These are phyloP conservation scores for Thymelicus acteon DNA, from an alignment of 2,888 invertebrate genomes.

Conservation along the genomic window DNA sequence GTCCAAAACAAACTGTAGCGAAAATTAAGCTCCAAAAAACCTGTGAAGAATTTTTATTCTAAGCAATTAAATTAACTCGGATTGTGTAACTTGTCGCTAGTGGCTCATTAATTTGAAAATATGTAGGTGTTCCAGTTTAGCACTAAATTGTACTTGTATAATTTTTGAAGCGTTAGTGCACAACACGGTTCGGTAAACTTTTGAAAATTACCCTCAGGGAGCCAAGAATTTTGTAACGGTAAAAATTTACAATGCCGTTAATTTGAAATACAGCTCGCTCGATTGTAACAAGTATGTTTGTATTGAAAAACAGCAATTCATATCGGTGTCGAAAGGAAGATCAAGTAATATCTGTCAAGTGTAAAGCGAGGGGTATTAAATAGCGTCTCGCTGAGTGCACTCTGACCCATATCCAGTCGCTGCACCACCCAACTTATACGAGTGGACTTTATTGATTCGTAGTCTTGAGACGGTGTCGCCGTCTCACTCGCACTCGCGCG, in stretches of 20 bases:
- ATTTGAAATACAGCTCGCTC: background rate
- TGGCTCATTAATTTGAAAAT: constrained; percentile 11
- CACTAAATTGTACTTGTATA: background rate
- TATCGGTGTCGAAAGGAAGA: constrained; percentile 49
- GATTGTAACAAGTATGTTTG: background rate
- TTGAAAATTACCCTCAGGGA: too few species aligned
- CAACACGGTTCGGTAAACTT: background rate
- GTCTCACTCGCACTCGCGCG: constrained; percentile 63
- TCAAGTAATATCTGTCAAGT: constrained; percentile 73
- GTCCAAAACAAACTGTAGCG: too few species aligned
- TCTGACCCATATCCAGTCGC: constrained; percentile 78
- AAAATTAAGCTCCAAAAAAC: too few species aligned
- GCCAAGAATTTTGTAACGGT: too few species aligned
- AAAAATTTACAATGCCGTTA: constrained; percentile 11
- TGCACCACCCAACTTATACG: constrained; percentile 80
- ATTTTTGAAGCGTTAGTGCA: background rate
- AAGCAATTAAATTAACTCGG: background rate
- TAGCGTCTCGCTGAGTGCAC: constrained; percentile 77
- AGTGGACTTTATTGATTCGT: constrained; percentile 85
- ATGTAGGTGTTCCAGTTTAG: constrained; percentile 3
- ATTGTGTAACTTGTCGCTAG: background rate
- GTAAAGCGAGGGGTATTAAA: constrained; percentile 69
- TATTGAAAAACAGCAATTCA: constrained; percentile 52
- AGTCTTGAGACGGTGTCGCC: constrained; percentile 81
- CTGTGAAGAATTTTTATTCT: too few species aligned